Conservation (phyloP, 2,113 vertebrate species). For the Phalacrocorax carbo region DNA sequence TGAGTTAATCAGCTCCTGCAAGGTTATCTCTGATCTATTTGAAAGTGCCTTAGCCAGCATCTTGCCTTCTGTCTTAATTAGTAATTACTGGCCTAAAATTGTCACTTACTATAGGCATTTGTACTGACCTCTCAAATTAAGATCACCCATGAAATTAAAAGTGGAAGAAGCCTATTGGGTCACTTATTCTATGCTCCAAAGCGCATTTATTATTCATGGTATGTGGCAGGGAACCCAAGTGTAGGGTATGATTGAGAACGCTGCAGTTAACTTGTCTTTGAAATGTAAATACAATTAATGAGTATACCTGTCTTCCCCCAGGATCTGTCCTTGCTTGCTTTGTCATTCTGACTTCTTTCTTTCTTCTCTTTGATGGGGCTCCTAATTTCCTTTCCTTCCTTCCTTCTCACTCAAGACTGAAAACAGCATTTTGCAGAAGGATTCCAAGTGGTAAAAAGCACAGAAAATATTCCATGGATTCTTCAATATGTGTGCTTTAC, state of each 20-base stretch:
- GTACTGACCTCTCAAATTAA: constrained; percentile 48
- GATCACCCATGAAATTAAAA: constrained; percentile 14
- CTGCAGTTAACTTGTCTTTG: constrained; percentile 5
- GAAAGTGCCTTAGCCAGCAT: constrained; percentile 27
- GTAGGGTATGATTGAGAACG: not conserved
- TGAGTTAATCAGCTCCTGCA: constrained; percentile 48
- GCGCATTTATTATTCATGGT: constrained; percentile 35
- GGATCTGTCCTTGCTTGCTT: constrained; percentile 24
- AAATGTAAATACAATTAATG: constrained; percentile 65
- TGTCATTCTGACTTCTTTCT: not conserved
- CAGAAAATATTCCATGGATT: not conserved
- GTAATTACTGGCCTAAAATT: constrained; percentile 43
- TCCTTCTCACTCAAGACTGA: not conserved
- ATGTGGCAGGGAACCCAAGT: not conserved
- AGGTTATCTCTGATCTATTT: constrained; percentile 30
- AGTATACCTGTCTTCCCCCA: constrained; percentile 18
- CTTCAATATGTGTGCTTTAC: not conserved
- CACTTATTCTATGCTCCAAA: not conserved
- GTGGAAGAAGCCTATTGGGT: constrained; percentile 8
- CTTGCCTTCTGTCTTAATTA: constrained; percentile 32
- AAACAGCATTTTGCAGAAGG: not conserved
- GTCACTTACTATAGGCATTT: constrained; percentile 3
- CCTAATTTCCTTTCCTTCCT: not conserved
- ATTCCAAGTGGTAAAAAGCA: not conserved
- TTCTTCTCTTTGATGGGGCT: not conserved